A percentile compares a stretch with the other conserved stretches of the same genome.
Evolutionary conservation across 2,888 invertebrate genomes (phyloP).

Genomic region (Stenchaetothrips biformis): DNA sequence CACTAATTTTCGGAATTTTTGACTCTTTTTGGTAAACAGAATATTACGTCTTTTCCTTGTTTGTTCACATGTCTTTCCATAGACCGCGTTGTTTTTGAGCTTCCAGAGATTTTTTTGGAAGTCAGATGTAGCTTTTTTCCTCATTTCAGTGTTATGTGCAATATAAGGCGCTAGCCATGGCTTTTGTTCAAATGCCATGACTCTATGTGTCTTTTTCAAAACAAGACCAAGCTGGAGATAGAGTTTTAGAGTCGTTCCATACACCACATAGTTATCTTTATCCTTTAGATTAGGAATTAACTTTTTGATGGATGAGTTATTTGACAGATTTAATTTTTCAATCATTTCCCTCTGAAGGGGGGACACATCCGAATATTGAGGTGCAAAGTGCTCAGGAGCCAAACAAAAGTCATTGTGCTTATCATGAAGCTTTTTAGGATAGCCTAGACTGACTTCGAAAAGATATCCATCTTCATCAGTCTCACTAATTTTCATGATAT

Average conservation of each 20-base stretch:
- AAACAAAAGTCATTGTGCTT: too few relatives aligned
- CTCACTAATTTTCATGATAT: too few relatives aligned
- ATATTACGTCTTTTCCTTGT: not conserved
- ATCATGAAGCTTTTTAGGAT: too few relatives aligned
- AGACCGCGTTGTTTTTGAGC: too few relatives aligned
- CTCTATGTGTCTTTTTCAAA: conserved; percentile 26
- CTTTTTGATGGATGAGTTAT: not conserved
- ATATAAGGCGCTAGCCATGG: not conserved
- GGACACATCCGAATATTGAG: not conserved
- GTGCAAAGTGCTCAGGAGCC: not conserved
- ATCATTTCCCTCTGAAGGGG: not conserved
- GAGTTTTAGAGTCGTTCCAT: too few relatives aligned
- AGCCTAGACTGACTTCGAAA: too few relatives aligned
- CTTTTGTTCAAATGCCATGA: conserved; percentile 23
- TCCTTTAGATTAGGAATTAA: conserved; percentile 9
- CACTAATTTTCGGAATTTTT: not conserved
- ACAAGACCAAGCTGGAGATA: conserved; percentile 17
- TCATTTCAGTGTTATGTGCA: too few relatives aligned
- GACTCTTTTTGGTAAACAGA: not conserved
- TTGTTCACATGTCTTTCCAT: too few relatives aligned
- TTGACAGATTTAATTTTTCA: not conserved
- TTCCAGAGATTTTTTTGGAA: too few relatives aligned
- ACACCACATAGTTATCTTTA: conserved; percentile 20
- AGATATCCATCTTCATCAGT: too few relatives aligned
- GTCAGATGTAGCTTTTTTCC: too few relatives aligned